Evolutionary conservation across 2,797 vertebrate genomes (phyloP), one percentile per base, ranked within the genome.

Genomic region (Helarctos malayanus): DNA sequence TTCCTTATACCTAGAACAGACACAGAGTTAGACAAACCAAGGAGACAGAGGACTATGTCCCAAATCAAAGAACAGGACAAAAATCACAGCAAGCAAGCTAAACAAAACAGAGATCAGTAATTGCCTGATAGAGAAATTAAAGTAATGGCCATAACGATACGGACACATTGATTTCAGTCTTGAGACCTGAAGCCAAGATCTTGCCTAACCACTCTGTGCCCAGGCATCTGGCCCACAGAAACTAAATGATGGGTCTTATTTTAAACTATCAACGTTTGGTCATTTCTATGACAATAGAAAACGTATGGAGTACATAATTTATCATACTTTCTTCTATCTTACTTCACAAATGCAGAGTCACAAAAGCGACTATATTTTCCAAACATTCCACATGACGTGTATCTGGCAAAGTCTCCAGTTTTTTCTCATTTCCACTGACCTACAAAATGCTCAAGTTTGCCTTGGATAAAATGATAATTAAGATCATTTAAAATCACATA

Each of bases 371-470:
- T n/a, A 32, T 35, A 49, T 78, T 47, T 95, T 69, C 68, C 68
- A 35, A 81, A 45, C 12, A 35, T 54, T 91, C 56, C 23, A 63
- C 18, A 8, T 52, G 23, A 78, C 54, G 49, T n/a, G 76, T 3
- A 54, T 2, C 5, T 47, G 57, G 57, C 10, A n/a, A 91, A 52
- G 6, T 84, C 61, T 93, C 35, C 75, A 35, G 18, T 27, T 78
- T 93, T 87, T 23, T 75, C 45, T 65, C 38, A 73, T 7, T 29
- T 95, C 23, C 59, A 7, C 45, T 68, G n/a, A 61, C n/a, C 41
- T 69, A 23, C 41, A 95, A 93, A 95, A 75, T 83, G 61, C 18
- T 68, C 9, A 75, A 35, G 59, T 80, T 95, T 54, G n/a, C 82
- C 56, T 61, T 47, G 35, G 69, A 61, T 38, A 88, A 95, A 90